Evolutionary conservation across 2,113 vertebrate species (phyloP), one percentile per base, ranked within the genome.

Genomic region (Neolamprologus toae): DNA sequence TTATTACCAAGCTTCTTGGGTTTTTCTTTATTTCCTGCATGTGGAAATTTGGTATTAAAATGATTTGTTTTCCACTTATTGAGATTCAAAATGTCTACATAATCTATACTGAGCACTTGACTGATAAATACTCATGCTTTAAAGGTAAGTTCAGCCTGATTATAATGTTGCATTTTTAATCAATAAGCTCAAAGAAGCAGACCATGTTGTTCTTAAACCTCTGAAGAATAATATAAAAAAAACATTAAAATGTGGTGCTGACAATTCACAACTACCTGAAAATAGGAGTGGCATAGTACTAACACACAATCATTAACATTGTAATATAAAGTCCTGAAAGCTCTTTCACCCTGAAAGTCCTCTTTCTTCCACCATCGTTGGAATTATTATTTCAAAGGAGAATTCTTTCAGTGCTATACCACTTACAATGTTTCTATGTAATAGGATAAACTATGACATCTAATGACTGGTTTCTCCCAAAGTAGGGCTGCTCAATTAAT

Each of bases 1-100:
- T 92, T 92, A 91, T 93, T 84, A 90, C 71, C 17, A 2, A 80
- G 86, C 5, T 81, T 68, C 80, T 83, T 80, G 12, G 13, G 31
- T 55, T 84, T 8, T 66, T 45, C 51, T 19, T 47, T 26, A 55
- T 82, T 82, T 45, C 53, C 28, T 54, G 5, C 21, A 42, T n/a
- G 33, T 51, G 42, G 19, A 81, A 87, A 86, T 53, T 78, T 89
- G 28, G 35, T 73, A 89, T 90, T 85, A n/a, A 88, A 90, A 91
- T 90, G 3, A 89, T 82, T 88, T 21, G 76, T 92, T 90, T 87
- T 35, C 19, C 9, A 31, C 23, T 86, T 80, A 14, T 66, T 89
- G 49, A 68, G 37, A 92, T 90, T 90, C 26, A 81, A 61, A 78
- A 90, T 51, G 16, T 87, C 59, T 80, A 86, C 88, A 87, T 85